These are phyloP conservation scores for Eupithecia inturbata DNA, from an alignment of 2,888 invertebrate genomes.

Conservation along the genomic window DNA sequence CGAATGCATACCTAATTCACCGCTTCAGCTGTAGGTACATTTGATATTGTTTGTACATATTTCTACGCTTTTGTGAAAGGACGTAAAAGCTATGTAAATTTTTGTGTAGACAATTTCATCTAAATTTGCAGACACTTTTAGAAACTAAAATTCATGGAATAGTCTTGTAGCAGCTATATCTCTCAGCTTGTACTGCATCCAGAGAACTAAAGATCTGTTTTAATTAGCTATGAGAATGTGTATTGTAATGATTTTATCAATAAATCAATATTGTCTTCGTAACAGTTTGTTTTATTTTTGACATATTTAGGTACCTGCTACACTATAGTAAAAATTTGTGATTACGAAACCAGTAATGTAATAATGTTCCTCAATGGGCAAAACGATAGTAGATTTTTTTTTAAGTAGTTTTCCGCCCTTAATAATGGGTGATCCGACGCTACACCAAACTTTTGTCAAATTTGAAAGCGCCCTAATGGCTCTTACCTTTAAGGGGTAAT, in stretches of 20 bases:
- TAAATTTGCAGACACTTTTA: not conserved
- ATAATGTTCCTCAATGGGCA: too few species aligned
- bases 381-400: too few species aligned
- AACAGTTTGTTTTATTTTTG: constrained; percentile 51
- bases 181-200: constrained; percentile 22
- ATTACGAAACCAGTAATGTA: too few species aligned
- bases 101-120: not conserved
- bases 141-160: not conserved
- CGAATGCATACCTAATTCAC: not conserved
- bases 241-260: constrained; percentile 64
- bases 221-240: constrained; percentile 50
- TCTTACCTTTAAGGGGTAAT: too few species aligned
- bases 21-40: not conserved
- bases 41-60: not conserved
- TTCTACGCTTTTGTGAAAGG: not conserved
- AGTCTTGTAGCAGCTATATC: not conserved
- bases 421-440: too few species aligned
- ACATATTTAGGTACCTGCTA: too few species aligned
- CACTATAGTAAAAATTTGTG: too few species aligned
- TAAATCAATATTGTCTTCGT: constrained; percentile 64
- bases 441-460: too few species aligned
- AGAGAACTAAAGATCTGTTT: constrained; percentile 14
- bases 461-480: too few species aligned
- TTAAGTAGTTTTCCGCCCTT: too few species aligned
- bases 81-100: not conserved